Evolutionary conservation across 2,888 invertebrate species (phyloP).

Genomic region (Catonia carolina): DNA sequence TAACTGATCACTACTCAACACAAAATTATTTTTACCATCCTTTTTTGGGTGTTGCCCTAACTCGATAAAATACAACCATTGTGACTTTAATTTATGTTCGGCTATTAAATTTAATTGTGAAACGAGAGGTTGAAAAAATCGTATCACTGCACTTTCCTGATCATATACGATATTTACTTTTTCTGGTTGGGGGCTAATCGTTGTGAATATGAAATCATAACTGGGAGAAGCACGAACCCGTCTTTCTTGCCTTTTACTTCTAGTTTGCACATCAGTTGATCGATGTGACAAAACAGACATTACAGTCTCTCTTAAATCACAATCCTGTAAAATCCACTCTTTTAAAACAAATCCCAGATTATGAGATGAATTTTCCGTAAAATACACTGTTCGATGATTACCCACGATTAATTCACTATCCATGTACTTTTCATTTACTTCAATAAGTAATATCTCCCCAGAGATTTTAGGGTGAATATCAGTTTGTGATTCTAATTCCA

Average conservation of each 20-base stretch:
- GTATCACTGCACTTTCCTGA: conserved; percentile 62
- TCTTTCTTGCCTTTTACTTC: conserved; percentile 30
- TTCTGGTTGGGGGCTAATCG: conserved; percentile 77
- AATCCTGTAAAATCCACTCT: conserved; percentile 16
- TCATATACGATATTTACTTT: conserved; percentile 60
- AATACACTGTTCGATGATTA: conserved; percentile 23
- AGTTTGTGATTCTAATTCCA: conserved; percentile 10
- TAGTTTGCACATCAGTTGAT: conserved; percentile 12
- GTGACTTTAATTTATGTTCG: conserved; percentile 77
- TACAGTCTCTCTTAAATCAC: conserved; percentile 15
- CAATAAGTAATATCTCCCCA: conserved; percentile 19
- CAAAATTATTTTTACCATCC: conserved; percentile 51
- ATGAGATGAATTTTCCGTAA: conserved; percentile 16
- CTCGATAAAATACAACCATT: conserved; percentile 77
- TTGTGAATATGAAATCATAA: conserved; percentile 74
- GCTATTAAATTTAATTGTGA: conserved; percentile 62
- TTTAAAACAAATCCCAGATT: conserved; percentile 13
- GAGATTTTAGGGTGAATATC: conserved; percentile 14
- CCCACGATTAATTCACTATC: conserved; percentile 17
- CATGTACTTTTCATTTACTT: conserved; percentile 9
- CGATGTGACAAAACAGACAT: conserved; percentile 3
- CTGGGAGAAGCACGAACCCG: conserved; percentile 52
- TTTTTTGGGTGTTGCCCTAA: conserved; percentile 66
- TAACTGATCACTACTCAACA: conserved; percentile 60
- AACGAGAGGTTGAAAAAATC: conserved; percentile 70